Conservation (phyloP, 2,797 vertebrate species). For the Uromys caudimaculatus region DNA sequence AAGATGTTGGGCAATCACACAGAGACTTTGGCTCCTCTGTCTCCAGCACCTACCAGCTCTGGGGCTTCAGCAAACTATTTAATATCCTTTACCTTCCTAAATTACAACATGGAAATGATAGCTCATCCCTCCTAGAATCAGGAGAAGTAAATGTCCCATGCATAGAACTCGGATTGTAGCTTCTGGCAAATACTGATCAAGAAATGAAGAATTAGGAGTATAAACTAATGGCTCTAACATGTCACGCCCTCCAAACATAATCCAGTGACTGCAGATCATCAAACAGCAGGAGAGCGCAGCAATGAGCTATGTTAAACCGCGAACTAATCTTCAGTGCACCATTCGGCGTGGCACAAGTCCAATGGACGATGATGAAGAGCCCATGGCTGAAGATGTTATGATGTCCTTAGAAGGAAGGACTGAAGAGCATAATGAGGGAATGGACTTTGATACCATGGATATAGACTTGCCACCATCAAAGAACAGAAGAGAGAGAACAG, state of each 20-base stretch:
- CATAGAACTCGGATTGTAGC: background rate
- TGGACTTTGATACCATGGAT: too few relatives aligned
- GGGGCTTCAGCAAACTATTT: background rate
- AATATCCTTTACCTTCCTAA: background rate
- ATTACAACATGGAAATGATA: background rate
- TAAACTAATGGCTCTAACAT: constrained; percentile 96
- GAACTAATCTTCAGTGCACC: constrained; percentile 98
- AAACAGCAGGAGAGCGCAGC: constrained; percentile 98
- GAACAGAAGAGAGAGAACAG: constrained; percentile 98
- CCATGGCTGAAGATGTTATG: too few relatives aligned
- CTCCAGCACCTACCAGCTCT: background rate
- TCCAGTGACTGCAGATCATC: constrained; percentile 99
- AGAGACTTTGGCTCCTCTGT: background rate
- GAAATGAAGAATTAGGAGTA: constrained; percentile 93
- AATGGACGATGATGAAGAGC: too few relatives aligned
- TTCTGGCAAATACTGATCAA: constrained; percentile 22
- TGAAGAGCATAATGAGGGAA: too few relatives aligned
- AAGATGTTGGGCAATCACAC: background rate
- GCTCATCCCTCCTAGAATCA: background rate
- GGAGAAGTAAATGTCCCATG: background rate
- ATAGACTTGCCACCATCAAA: constrained; percentile 99
- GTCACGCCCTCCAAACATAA: constrained; percentile 97
- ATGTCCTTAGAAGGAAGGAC: too few relatives aligned
- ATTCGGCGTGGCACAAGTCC: too few relatives aligned
- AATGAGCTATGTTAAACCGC: constrained; percentile 99